Evolutionary conservation across 2,113 vertebrate species (phyloP), one percentile per base, ranked within the genome.

Genomic region (Tragelaphus strepsiceros): DNA sequence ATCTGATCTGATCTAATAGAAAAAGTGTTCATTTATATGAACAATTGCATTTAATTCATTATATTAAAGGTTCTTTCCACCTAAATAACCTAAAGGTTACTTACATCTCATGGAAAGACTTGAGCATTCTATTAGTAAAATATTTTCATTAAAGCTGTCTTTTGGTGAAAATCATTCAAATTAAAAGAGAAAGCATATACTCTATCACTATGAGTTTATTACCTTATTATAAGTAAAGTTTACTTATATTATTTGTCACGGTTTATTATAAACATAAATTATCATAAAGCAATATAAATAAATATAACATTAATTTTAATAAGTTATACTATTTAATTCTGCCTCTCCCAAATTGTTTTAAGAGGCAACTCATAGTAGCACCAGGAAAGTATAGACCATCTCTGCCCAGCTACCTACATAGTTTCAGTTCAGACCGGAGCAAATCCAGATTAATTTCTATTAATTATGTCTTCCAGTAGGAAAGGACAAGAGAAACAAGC

Each of bases 261-360:
- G 32, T 49, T 84, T 94, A 91, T 83, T 78, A 43, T 93, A 96
- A 43, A 62, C 71, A n/a, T 94, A 59, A 32, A 80, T 61, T 67
- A 88, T 74, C 83, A 84, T 96, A 89, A 93, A 90, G 35, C 14
- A 91, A 56, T 59, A 53, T 35, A 90, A 96, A 53, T n/a, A 90
- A 96, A 71, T 13, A 86, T 53, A 90, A 32, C 21, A 51, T 82
- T 86, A 77, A 97, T 46, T 96, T 82, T 91, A 35, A 32, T 35
- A 94, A 24, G 9, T 59, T 82, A 49, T 5, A 43, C n/a, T 78
- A 16, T 74, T 94, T 84, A 94, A 84, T 71, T 89, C 49, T 91
- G 39, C 43, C 30, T 95, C 35, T 51, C 5, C 46, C 11, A 12
- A 89, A 92, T 87, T 95, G 85, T 22, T 77, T 91, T 91, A 85